Evolutionary conservation across 2,797 vertebrate genomes (phyloP).

Genomic region (Gambelia wislizenii): DNA sequence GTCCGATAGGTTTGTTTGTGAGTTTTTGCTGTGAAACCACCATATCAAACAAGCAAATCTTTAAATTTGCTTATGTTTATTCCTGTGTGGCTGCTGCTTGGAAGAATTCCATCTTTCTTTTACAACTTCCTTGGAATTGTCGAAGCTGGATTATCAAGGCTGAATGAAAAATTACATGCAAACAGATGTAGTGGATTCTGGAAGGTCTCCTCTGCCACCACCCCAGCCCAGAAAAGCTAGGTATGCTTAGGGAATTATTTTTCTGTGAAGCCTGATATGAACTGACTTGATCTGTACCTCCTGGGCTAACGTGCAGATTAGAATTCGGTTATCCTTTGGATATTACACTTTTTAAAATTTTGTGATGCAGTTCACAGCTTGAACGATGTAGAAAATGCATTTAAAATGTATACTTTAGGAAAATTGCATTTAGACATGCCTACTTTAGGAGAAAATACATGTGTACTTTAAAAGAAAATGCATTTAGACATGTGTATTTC

Average conservation of each 20-base stretch:
- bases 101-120: neutral
- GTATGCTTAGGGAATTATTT: neutral
- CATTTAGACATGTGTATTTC: neutral
- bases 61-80: neutral
- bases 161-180: neutral
- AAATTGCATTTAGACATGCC: neutral
- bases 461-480: neutral
- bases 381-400: neutral
- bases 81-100: neutral
- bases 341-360: neutral
- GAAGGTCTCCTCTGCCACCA: neutral
- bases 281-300: neutral
- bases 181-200: neutral
- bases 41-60: neutral
- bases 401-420: neutral
- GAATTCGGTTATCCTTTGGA: neutral
- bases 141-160: neutral
- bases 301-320: neutral
- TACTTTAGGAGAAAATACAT: neutral
- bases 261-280: neutral
- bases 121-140: neutral
- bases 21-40: conserved; percentile 2
- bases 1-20: neutral
- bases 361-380: neutral
- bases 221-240: neutral